phyloP scores from a whole-genome alignment of 2,888 invertebrate genomes.

The Venusia cambrica region DNA sequence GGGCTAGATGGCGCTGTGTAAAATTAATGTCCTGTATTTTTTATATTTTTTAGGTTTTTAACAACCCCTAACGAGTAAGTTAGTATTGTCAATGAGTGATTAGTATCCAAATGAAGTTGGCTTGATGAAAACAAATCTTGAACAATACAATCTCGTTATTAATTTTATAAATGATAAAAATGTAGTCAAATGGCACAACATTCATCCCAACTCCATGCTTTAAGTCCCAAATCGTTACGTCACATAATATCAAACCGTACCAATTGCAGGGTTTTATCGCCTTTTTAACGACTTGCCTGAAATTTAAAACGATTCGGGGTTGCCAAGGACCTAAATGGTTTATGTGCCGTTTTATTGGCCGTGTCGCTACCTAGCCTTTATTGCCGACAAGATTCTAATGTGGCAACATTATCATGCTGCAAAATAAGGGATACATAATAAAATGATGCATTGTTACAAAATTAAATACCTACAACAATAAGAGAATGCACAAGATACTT shows the following conservation, averaged over 20 bases:
- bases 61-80: no score
- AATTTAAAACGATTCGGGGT: slow-evolving; percentile 50
- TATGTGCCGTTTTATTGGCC: slow-evolving; percentile 49
- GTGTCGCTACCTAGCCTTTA: slow-evolving; percentile 47
- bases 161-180: slow-evolving; percentile 8
- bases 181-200: slow-evolving; percentile 5
- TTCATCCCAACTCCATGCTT: slow-evolving; percentile 13
- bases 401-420: slow-evolving; percentile 26
- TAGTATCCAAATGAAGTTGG: no score
- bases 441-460: slow-evolving; percentile 14
- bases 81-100: no score
- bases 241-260: slow-evolving; percentile 45
- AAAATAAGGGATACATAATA: slow-evolving; percentile 34
- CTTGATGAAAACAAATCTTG: no score
- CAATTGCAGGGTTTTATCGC: slow-evolving; percentile 37
- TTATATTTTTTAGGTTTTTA: no score
- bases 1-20: no score
- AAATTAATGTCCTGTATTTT: no score
- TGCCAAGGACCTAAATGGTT: slow-evolving; percentile 44
- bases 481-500: no score
- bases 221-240: slow-evolving; percentile 40
- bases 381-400: slow-evolving; percentile 35
- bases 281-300: slow-evolving; percentile 49
- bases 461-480: no score
- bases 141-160: no score